Conservation (phyloP, 1,140 invertebrate species). For the Leptinotarsa lineolata region DNA sequence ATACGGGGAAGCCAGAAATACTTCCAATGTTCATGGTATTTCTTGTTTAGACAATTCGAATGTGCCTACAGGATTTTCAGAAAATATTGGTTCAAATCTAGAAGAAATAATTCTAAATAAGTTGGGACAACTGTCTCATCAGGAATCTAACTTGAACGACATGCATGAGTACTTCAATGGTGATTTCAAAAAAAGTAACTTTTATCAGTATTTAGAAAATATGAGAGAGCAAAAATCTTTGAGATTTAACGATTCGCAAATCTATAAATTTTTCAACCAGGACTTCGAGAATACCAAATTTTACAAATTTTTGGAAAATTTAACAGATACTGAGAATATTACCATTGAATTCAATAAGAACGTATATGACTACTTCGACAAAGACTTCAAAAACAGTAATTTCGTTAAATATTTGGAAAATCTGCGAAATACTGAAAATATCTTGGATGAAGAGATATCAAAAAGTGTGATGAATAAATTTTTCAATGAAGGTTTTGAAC, state of each 20-base stretch:
- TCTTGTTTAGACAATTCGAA: neutral
- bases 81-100: neutral
- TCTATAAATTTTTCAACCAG: conserved; percentile 4
- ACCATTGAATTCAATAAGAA: conserved; percentile 16
- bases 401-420: conserved; percentile 19
- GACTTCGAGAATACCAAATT: conserved; percentile 18
- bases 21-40: conserved; percentile 15
- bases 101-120: neutral
- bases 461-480: conserved; percentile 19
- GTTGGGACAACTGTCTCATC: neutral
- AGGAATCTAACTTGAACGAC: neutral
- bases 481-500: conserved; percentile 23
- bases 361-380: conserved; percentile 25
- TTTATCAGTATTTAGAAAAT: conserved; percentile 22
- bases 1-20: neutral
- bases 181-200: conserved; percentile 23
- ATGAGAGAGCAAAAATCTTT: neutral
- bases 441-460: neutral
- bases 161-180: conserved; percentile 22
- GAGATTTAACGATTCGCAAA: conserved; percentile 14
- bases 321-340: conserved; percentile 3
- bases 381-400: conserved; percentile 17
- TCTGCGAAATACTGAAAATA: neutral
- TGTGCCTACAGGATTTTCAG: neutral
- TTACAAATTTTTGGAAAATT: conserved; percentile 17